Base-by-base conservation (phyloP, 1,140 invertebrate genomes). In the Drosophila bipectinata region DNA sequence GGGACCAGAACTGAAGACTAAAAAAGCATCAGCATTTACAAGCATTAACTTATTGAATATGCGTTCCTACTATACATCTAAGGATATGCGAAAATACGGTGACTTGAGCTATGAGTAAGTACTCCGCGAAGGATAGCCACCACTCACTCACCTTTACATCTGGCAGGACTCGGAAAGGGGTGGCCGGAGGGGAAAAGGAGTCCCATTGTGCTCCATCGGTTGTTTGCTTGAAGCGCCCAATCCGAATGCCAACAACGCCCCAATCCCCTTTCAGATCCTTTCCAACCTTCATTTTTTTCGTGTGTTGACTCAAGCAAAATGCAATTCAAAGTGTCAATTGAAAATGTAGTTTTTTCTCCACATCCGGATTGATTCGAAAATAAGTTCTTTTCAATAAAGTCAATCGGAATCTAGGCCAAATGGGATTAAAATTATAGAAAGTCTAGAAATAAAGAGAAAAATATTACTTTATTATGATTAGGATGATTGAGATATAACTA, bases 71-170 rank as follows among this genome's bases (percentile, higher is more conserved):
- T 89, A 90, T 45, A 84, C 72, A 15, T 24, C 82, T 24, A 90
- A 90, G 72, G 79, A 84, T 66, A 80, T 78, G 67, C 79, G 83
- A 61, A 90, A 84, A 72, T 90, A 88, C 61, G 77, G 83, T 60
- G 83, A 90, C 60, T 75, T 88, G 88, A 90, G 79, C 79, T 90
- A 90, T 66, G 87, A 90, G 87, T 90, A 73, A 90, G 87, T 80
- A 72, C 18, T 48, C 26, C 62, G 24, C 28, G 44, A n/a, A 55
- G 72, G 34, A 37, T 8, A 37, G 26, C 12, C 34, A 6, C 45
- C 24, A 26, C 9, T 37, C 14, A 6, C 15, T 34, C 12, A 32
- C 44, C 18, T 21, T 47, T 21, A 8, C 34, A 44, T 52, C 26
- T 18, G 12, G 7, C 8, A 24, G 12, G 32, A n/a, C 21, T 2